phyloP scores from a whole-genome alignment of 2,113 vertebrate genomes.

The Melierax canorus region DNA sequence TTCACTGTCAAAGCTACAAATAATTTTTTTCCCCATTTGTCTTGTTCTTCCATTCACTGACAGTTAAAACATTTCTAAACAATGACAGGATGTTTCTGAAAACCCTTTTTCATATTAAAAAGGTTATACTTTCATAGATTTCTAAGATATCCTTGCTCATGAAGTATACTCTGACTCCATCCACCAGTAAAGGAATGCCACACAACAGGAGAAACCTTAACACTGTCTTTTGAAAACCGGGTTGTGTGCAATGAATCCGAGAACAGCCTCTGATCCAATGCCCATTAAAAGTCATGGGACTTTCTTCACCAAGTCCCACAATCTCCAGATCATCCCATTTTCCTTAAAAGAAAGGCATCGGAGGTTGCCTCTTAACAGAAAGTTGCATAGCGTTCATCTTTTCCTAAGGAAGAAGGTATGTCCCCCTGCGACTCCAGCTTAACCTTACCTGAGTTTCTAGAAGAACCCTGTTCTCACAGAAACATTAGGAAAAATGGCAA shows the following conservation, averaged over 20 bases:
- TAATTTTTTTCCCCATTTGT: not conserved
- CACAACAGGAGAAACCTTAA: fast-evolving
- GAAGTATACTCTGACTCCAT: not conserved
- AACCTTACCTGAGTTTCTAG: not conserved
- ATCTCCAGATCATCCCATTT: not conserved
- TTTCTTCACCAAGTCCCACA: not conserved
- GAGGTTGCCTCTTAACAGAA: not conserved
- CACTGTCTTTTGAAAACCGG: not conserved
- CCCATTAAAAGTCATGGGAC: not conserved
- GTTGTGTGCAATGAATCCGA: not conserved
- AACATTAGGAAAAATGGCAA: not conserved
- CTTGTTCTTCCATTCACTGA: not conserved
- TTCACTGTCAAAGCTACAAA: not conserved
- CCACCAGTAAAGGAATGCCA: not conserved
- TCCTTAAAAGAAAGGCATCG: not conserved
- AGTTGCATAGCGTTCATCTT: fast-evolving
- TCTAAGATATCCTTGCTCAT: not conserved
- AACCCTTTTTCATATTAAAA: not conserved
- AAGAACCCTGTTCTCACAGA: not conserved
- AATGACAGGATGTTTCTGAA: not conserved
- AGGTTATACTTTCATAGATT: not conserved
- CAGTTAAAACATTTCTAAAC: not conserved
- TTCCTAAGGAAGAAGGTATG: not conserved
- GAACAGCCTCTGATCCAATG: not conserved
- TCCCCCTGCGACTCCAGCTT: fast-evolving